Evolutionary conservation across 1,140 invertebrate genomes (phyloP).

Genomic region (Drosophila insularis): DNA sequence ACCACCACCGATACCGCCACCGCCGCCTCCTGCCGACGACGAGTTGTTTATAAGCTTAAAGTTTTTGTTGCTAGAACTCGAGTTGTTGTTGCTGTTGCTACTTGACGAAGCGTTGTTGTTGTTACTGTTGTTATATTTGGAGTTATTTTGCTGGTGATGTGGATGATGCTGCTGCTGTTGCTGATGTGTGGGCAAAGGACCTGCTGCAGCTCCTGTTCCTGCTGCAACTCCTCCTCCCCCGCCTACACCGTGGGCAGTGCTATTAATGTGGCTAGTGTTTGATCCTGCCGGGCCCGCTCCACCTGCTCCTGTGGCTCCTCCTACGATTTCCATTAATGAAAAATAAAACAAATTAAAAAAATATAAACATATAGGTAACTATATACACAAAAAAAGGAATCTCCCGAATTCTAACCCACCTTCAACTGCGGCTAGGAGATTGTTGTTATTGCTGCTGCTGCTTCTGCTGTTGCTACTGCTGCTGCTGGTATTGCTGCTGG

Average conservation of each 20-base stretch:
- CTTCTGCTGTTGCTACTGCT: constrained; percentile 84
- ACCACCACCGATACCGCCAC: constrained; percentile 18
- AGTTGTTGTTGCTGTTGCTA: constrained; percentile 36
- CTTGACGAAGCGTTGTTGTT: constrained; percentile 46
- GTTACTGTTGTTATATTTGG: constrained; percentile 34
- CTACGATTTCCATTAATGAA: constrained; percentile 13
- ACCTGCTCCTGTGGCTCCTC: constrained; percentile 36
- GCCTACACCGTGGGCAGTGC: constrained; percentile 52
- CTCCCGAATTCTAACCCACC: constrained; percentile 37
- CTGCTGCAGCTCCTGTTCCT: constrained; percentile 41
- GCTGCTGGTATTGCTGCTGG: constrained; percentile 83
- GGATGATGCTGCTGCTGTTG: constrained; percentile 32
- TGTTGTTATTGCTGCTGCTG: constrained; percentile 59
- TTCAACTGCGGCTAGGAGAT: constrained; percentile 81
- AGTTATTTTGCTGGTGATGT: constrained; percentile 11
- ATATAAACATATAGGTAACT: neutral
- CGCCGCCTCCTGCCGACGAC: constrained; percentile 27
- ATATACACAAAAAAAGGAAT: neutral
- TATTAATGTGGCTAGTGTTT: constrained; percentile 52
- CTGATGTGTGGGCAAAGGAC: constrained; percentile 30
- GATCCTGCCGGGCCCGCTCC: constrained; percentile 39
- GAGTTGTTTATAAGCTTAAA: constrained; percentile 78
- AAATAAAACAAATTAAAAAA: neutral
- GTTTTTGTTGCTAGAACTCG: constrained; percentile 58
- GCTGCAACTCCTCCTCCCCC: constrained; percentile 29